phyloP scores from a whole-genome alignment of 1,140 invertebrate species.

The Leptopilina boulardi region DNA sequence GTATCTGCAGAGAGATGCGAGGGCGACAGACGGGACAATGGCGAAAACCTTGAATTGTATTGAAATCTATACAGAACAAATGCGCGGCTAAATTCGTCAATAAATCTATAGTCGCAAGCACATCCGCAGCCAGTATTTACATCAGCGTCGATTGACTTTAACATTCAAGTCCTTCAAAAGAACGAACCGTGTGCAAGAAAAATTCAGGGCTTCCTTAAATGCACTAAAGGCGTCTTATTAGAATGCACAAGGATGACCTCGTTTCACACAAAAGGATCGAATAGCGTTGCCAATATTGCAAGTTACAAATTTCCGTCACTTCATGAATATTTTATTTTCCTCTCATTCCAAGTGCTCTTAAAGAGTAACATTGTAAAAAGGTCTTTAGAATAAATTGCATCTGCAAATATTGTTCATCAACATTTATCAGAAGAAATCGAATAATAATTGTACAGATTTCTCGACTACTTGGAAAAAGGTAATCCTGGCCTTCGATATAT shows the following conservation, averaged over 20 bases:
- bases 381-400: not conserved
- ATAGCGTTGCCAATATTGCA: not conserved
- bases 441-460: too few species aligned
- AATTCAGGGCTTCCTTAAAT: not conserved
- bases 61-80: conserved; percentile 69
- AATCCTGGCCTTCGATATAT: too few species aligned
- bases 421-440: too few species aligned
- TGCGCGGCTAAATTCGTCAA: conserved; percentile 69
- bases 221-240: not conserved
- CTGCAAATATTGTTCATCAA: too few species aligned
- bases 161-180: not conserved
- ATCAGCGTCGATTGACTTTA: conserved; percentile 27
- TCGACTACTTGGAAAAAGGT: too few species aligned
- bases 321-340: not conserved
- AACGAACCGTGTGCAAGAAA: conserved; percentile 10
- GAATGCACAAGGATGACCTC: not conserved
- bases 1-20: conserved; percentile 6
- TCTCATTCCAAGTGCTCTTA: not conserved
- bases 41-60: conserved; percentile 68
- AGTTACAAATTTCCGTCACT: not conserved
- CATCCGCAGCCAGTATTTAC: conserved; percentile 18
- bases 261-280: not conserved
- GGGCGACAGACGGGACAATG: conserved; percentile 53
- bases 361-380: not conserved
- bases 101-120: conserved; percentile 67